Evolutionary conservation across 2,888 invertebrate genomes (phyloP).

Genomic region (Agonopterix heracliana): DNA sequence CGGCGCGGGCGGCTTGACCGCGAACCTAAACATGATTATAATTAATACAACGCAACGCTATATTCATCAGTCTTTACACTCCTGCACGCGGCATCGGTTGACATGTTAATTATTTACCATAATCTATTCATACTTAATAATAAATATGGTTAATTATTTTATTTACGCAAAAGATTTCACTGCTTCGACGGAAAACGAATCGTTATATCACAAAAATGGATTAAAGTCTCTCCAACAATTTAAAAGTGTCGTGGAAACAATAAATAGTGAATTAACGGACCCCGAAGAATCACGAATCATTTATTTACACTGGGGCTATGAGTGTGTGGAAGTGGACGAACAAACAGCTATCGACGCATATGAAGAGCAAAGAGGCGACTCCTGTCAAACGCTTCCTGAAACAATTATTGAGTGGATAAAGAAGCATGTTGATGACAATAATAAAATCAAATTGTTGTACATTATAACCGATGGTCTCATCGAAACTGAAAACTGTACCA

Average conservation of each 20-base stretch:
- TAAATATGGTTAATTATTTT: conserved; percentile 18
- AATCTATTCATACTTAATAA: too few species aligned
- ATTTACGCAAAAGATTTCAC: conserved; percentile 29
- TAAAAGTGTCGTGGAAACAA: conserved; percentile 20
- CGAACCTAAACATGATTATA: too few species aligned
- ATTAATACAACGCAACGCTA: too few species aligned
- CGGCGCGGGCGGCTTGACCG: too few species aligned
- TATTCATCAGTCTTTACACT: too few species aligned
- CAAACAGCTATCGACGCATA: conserved; percentile 11
- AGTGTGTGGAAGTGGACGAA: conserved; percentile 25
- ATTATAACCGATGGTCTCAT: conserved; percentile 32
- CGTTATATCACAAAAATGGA: conserved; percentile 22
- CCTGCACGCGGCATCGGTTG: too few species aligned
- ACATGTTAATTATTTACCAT: too few species aligned
- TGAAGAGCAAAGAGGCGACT: background rate
- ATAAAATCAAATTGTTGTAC: conserved; percentile 26
- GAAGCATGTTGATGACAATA: conserved; percentile 10
- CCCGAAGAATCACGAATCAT: conserved; percentile 20
- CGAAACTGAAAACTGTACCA: background rate
- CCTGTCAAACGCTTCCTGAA: conserved; percentile 14
- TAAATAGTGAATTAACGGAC: conserved; percentile 14
- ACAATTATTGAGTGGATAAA: conserved; percentile 8
- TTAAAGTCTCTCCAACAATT: conserved; percentile 23
- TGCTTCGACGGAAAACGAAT: conserved; percentile 16
- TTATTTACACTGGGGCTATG: conserved; percentile 29